Evolutionary conservation across 1,140 invertebrate species (phyloP), one percentile per base, ranked within the genome.

Genomic region (Muscidifurax raptorellus): DNA sequence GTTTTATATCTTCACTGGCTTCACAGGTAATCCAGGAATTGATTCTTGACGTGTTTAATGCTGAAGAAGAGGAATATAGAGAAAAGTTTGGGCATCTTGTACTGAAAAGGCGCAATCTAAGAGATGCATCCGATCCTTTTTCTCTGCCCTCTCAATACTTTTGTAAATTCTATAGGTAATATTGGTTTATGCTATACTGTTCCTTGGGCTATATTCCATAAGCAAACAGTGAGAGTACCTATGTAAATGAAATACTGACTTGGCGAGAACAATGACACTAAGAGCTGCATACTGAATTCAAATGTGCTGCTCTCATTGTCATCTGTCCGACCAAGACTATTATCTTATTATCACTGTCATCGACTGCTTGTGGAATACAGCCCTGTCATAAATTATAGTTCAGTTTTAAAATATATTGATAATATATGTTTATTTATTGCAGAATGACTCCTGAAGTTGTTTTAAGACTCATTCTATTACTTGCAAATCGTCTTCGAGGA

Each of bases 361-460:
- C 9, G 9, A 36, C 5, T 36, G 9, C 36, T 36, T 36, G 36
- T 36, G 36, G 36, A 5, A 36, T 36, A 36, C 36, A 9, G 36
- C 9, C 36, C 36, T 36, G 36, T 36, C 9, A 36, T 36, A 36
- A 64, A 5, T 64, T 64, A 22, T 18, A 64, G 59, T 64, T 64
- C 15, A 64, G n/a, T 64, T 64, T 64, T 36, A 9, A 7, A 36
- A 36, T 36, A 36, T 36, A 36, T 64, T 64, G 59, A 22, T 64
- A 0, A 22, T 64, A 64, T n/a, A 4, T 64, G n/a, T 64, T 15
- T 9, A 64, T 64, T 64, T n/a, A 64, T 64, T 67, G 9, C 15
- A 67, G 64, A 67, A 67, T 67, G 64, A n/a, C 64, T 67, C 64
- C 64, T 25, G 64, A 67, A 27, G 22, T 67, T 25, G 64, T 67